Conservation (phyloP, 2,797 vertebrate genomes). For the Malacoraja senta region DNA sequence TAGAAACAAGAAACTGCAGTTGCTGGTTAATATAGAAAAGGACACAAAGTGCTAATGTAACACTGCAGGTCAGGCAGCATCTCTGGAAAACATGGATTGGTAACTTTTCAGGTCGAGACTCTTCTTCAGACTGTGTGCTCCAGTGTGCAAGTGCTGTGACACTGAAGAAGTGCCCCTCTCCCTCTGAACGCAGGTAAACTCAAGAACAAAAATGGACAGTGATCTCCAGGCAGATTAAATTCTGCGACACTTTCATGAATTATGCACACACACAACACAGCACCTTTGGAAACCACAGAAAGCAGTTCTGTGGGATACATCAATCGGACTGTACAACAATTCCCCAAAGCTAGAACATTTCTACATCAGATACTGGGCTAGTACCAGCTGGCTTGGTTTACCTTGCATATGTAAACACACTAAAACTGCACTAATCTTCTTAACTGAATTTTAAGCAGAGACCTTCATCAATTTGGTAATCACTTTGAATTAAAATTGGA, state of each 20-base stretch:
- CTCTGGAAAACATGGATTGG: too few species aligned
- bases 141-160: too few species aligned
- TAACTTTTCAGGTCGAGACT: too few species aligned
- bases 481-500: not conserved
- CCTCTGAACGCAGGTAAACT: too few species aligned
- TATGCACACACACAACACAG: not conserved
- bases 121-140: too few species aligned
- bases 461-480: not conserved
- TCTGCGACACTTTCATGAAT: conserved; percentile 1
- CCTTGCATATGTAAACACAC: not conserved
- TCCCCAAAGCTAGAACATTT: not conserved
- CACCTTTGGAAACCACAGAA: conserved; percentile 11
- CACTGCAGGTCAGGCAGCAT: too few species aligned
- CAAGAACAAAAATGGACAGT: not conserved
- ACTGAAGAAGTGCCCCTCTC: too few species aligned
- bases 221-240: not conserved
- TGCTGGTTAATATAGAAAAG: too few species aligned
- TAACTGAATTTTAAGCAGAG: not conserved
- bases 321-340: not conserved
- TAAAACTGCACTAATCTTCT: not conserved
- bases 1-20: too few species aligned
- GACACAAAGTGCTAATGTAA: too few species aligned
- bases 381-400: not conserved
- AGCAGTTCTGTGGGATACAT: too few species aligned
- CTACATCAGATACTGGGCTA: not conserved